Base-by-base conservation (phyloP, 1,140 invertebrate genomes). In the Macrobrachium rosenbergii region DNA sequence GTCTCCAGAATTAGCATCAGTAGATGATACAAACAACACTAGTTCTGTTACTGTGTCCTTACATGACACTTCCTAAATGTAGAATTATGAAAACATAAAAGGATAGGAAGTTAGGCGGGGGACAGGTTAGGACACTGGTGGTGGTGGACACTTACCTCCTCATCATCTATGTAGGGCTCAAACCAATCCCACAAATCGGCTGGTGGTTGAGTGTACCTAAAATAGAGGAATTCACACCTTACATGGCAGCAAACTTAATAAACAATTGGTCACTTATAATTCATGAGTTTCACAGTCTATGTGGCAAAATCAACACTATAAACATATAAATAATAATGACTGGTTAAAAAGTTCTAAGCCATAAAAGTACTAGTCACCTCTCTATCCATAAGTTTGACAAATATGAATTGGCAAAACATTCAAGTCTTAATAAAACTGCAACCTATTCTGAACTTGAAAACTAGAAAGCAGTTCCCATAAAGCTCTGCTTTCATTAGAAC, bases 171-270 rank as follows among this genome's bases (percentile, higher is more conserved):
- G 93, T 99, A 99, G 19, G 96, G 95, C 91, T 97, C 97, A 92
- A 97, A 99, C 99, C 99, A 99, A 91, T 96, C 96, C 94, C 98
- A 98, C 79, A 99, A 93, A 92, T 99, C 97, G 67, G 95, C 94
- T 7, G 99, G 99, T 45, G 98, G 98, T 92, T 99, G 98, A 17
- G 98, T 99, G 92, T 98, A 99, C 91, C 98, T 96, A 91, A 93
- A 28, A 58, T 52, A 43, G 69, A 19, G 73, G n/a, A 75, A 83
- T 52, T n/a, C 16, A 58, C 3, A 58, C 10, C 17, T 43, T n/a
- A 37, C 3, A 37, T 37, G 28, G 28, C 28, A 37, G 28, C 28
- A 37, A 37, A 37, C 28, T 37, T 3, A 37, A 37, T 37, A 37
- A 37, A 37, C 28, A 37, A 37, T 37, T 37, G 28, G 28, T 21